Base-by-base conservation (phyloP, 2,113 vertebrate species). In the Passer montanus region DNA sequence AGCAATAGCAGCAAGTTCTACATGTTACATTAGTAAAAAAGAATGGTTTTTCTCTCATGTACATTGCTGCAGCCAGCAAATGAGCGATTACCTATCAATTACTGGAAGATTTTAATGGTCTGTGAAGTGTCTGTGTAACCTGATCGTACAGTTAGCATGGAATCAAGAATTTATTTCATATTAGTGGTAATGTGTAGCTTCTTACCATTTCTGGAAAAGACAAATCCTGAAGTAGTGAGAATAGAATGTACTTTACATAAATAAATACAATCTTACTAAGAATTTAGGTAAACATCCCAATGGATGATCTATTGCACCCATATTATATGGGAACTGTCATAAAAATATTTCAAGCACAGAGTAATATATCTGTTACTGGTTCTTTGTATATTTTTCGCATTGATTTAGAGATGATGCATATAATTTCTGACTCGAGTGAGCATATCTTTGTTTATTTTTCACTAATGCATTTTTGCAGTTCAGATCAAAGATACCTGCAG, bases 81-180 rank as follows among this genome's bases (percentile, higher is more conserved):
- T 97, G 97, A 98, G 95, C 46, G 91, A 98, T 98, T 97, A 96
- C 96, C 96, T 95, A 95, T 97, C 95, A 97, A 97, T 97, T 98
- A 96, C 97, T 96, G 76, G 94, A 96, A 94, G 95, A 67, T 97
- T 97, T 97, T 98, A 98, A 98, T 98, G 96, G 94, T 96, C 96
- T 96, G 94, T 96, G 97, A 98, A 97, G 78, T 97, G 93, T 97
- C 97, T 96, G 92, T 70, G 95, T 93, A 96, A 63, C 94, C 93
- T 94, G 90, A 97, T 97, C 49, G 44, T 93, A 94, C 77, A 94
- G 92, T 96, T 97, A 98, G 86, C 95, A 91, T 94, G 91, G 39
- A 97, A 97, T 90, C 94, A 96, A 95, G 88, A 46, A 91, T 97
- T 96, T 98, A 58, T 95, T 95, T 93, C 84, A 37, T 96, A 60